These are phyloP conservation scores for Cantharis lateralis DNA, from an alignment of 2,888 invertebrate genomes.

Conservation along the genomic window DNA sequence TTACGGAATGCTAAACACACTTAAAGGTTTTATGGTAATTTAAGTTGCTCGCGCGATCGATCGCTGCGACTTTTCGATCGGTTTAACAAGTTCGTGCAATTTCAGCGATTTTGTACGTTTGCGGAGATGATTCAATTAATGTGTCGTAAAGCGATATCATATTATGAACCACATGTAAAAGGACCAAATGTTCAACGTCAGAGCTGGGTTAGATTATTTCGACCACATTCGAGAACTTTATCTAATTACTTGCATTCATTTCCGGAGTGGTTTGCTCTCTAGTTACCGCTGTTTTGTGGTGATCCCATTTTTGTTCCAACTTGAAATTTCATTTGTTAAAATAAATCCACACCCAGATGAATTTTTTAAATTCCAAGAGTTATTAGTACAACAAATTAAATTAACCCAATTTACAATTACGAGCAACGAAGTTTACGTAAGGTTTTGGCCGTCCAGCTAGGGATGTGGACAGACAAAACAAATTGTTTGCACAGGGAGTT, in stretches of 20 bases:
- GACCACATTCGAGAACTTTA: slow-evolving; percentile 53
- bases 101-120: not conserved
- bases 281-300: slow-evolving; percentile 35
- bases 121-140: not conserved
- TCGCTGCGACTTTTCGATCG: not conserved
- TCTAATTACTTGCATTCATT: slow-evolving; percentile 55
- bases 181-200: slow-evolving; percentile 24
- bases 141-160: slow-evolving; percentile 16
- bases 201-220: slow-evolving; percentile 49
- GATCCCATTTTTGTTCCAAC: slow-evolving; percentile 32
- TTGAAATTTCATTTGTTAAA: not conserved
- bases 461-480: slow-evolving; percentile 36
- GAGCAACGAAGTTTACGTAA: slow-evolving; percentile 51
- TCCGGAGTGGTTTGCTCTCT: slow-evolving; percentile 44
- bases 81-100: not conserved
- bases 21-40: not conserved
- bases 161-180: slow-evolving; percentile 18
- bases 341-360: not conserved
- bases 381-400: slow-evolving; percentile 46
- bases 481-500: slow-evolving; percentile 51
- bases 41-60: not conserved
- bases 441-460: slow-evolving; percentile 38
- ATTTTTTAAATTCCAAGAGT: not conserved
- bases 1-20: not conserved
- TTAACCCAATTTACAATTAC: slow-evolving; percentile 54